A percentile compares a stretch with the other conserved stretches of the same genome.
Conservation (phyloP, 2,113 vertebrate species). For the Epinephelus fuscoguttatus region DNA sequence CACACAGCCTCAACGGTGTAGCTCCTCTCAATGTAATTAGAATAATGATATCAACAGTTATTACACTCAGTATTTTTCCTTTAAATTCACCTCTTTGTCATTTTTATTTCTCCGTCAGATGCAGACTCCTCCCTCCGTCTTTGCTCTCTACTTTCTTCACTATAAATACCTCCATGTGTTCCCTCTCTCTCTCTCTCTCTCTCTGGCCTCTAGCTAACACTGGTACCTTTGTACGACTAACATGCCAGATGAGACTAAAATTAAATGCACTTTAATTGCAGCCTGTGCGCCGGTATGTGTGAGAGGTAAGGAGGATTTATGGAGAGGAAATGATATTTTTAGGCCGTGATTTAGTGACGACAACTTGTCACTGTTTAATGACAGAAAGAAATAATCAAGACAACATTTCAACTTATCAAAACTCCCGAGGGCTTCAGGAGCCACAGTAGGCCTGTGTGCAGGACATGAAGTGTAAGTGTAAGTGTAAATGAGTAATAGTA, state of each 20-base stretch:
- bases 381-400: constrained; percentile 17
- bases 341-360: constrained; percentile 22
- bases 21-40: not conserved
- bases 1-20: not conserved
- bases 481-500: not conserved
- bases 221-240: constrained; percentile 72
- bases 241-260: constrained; percentile 77
- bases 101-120: constrained; percentile 13
- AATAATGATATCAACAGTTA: not conserved
- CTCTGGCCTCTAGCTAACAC: constrained; percentile 64
- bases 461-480: not conserved
- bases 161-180: constrained; percentile 73
- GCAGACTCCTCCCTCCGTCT: constrained; percentile 35
- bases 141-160: constrained; percentile 38
- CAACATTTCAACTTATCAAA: not conserved
- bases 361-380: constrained; percentile 26
- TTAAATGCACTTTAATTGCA: constrained; percentile 74
- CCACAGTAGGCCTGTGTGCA: not conserved
- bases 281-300: constrained; percentile 35
- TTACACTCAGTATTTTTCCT: not conserved
- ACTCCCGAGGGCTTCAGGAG: not conserved
- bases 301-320: constrained; percentile 50
- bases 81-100: not conserved
- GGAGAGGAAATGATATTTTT: constrained; percentile 65
- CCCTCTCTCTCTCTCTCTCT: constrained; percentile 48